A percentile compares a stretch with the other conserved stretches of the same genome.
These are phyloP conservation scores for Oryzias curvinotus DNA, from an alignment of 2,113 vertebrate genomes.

Conservation along the genomic window DNA sequence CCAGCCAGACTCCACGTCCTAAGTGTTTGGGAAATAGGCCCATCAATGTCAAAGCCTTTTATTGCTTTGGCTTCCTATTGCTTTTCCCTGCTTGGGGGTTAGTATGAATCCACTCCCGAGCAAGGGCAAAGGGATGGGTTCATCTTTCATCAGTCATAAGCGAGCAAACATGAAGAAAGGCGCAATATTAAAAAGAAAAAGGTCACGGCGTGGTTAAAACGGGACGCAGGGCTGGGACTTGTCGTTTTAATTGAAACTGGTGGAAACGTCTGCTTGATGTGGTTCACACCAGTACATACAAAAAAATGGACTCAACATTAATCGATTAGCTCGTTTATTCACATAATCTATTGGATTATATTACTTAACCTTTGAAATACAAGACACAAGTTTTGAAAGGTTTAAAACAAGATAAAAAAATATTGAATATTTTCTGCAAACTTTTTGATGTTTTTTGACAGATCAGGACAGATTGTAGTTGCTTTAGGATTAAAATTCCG, in stretches of 20 bases:
- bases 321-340: no score
- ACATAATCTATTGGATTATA: no score
- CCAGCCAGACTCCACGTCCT: slow-evolving; percentile 63
- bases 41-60: slow-evolving; percentile 74
- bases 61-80: slow-evolving; percentile 75
- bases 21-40: slow-evolving; percentile 74
- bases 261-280: slow-evolving; percentile 2
- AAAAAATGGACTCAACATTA: no score
- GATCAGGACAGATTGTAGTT: no score
- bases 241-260: background rate
- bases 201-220: slow-evolving; percentile 35
- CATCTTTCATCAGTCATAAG: slow-evolving; percentile 66
- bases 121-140: slow-evolving; percentile 43
- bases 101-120: slow-evolving; percentile 42
- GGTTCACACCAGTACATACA: background rate
- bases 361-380: no score
- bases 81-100: slow-evolving; percentile 68
- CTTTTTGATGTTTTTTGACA: no score
- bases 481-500: no score
- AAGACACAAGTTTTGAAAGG: background rate
- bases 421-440: no score
- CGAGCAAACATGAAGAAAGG: slow-evolving; percentile 53
- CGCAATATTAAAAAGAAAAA: slow-evolving; percentile 33
- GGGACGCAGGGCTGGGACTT: slow-evolving; percentile 17
- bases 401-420: background rate